These are phyloP conservation scores for Tadarida brasiliensis DNA, from an alignment of 2,797 vertebrate genomes.

Conservation along the genomic window DNA sequence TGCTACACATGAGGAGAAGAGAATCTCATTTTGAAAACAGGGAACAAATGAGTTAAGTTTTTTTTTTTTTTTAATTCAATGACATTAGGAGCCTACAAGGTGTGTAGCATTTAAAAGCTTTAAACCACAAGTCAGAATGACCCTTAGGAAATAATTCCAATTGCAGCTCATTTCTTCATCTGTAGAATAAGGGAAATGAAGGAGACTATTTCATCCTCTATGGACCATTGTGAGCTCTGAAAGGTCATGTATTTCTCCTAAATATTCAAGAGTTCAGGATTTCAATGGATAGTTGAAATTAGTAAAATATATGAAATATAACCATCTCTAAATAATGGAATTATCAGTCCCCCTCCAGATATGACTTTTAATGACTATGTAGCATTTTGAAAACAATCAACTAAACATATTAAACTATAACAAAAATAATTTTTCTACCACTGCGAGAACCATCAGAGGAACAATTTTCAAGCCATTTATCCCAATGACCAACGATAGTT, in stretches of 20 bases:
- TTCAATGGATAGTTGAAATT: background rate
- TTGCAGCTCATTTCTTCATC: background rate
- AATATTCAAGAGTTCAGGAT: background rate
- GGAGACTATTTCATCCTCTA: background rate
- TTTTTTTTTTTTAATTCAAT: background rate
- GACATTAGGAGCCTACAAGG: background rate
- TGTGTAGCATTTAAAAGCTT: no score
- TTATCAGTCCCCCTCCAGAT: background rate
- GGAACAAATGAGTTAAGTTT: background rate
- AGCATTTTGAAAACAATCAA: slow-evolving; percentile 10
- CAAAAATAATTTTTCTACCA: background rate
- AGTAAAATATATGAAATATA: background rate
- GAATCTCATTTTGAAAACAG: background rate
- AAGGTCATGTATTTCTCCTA: background rate
- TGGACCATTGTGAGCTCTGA: background rate
- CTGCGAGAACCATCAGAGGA: background rate
- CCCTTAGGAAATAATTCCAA: background rate
- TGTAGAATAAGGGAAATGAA: background rate
- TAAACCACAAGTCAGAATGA: background rate
- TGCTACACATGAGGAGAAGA: background rate
- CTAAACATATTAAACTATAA: background rate
- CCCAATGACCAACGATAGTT: background rate
- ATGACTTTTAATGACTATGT: background rate
- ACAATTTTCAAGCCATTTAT: background rate
- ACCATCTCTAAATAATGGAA: background rate